phyloP scores from a whole-genome alignment of 1,140 invertebrate genomes.

The Drosophila albomicans region DNA sequence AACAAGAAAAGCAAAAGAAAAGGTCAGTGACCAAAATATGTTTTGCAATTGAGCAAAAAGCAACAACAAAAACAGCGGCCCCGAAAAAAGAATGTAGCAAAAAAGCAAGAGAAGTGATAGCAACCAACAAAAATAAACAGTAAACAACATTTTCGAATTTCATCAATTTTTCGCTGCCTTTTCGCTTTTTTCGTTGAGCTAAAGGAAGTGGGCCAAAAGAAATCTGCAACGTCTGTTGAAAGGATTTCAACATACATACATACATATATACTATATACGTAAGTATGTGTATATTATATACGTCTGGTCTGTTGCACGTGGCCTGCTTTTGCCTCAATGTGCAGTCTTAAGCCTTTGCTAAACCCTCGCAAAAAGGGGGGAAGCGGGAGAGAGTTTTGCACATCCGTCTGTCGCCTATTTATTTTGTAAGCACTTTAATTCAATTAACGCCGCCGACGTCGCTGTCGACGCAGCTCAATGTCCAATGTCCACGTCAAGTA shows the following conservation, averaged over 20 bases:
- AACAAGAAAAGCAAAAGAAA: constrained; percentile 45
- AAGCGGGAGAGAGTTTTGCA: constrained; percentile 18
- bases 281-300: too few relatives aligned
- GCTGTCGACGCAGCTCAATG: constrained; percentile 58
- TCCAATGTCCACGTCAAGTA: constrained; percentile 72
- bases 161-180: constrained; percentile 34
- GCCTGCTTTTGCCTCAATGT: constrained; percentile 5
- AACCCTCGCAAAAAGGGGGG: constrained; percentile 1
- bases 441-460: constrained; percentile 71
- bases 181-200: constrained; percentile 20
- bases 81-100: constrained; percentile 46
- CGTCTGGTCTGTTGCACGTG: constrained; percentile 6
- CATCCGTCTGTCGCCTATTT: constrained; percentile 56
- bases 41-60: constrained; percentile 53
- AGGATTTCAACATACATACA: constrained; percentile 36
- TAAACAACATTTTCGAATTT: constrained; percentile 42
- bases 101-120: constrained; percentile 43
- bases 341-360: constrained; percentile 21
- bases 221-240: constrained; percentile 30
- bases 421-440: constrained; percentile 72
- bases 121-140: constrained; percentile 16
- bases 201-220: constrained; percentile 47
- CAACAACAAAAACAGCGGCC: constrained; percentile 15
- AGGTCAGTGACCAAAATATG: constrained; percentile 58
- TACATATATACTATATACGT: too few relatives aligned